phyloP scores from a whole-genome alignment of 2,113 vertebrate species.

The Nycticryphes semicollaris region DNA sequence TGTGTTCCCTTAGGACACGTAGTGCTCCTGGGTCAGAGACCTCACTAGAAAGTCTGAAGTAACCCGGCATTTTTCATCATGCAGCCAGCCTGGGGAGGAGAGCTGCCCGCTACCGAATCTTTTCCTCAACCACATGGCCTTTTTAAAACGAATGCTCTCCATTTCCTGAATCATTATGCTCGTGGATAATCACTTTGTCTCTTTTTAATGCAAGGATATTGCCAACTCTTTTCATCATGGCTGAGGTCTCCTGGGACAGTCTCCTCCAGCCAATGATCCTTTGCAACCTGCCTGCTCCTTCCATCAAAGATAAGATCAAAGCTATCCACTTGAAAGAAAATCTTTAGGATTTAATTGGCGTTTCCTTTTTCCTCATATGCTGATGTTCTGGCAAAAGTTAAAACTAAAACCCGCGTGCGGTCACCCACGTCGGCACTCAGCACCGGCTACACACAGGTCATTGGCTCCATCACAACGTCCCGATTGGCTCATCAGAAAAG shows the following conservation, averaged over 20 bases:
- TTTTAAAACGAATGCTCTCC: constrained; percentile 9
- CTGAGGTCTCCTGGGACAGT: background rate
- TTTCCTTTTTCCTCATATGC: background rate
- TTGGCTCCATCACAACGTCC: background rate
- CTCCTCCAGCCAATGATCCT: constrained; percentile 9
- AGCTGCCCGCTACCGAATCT: background rate
- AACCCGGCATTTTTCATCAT: constrained; percentile 2
- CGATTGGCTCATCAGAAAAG: background rate
- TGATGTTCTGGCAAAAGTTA: background rate
- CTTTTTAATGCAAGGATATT: background rate
- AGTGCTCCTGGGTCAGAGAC: background rate
- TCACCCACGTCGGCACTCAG: background rate
- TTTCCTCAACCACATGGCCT: background rate
- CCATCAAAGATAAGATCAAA: constrained; percentile 44
- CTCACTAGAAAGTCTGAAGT: constrained; percentile 9
- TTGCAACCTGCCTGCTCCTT: constrained; percentile 6
- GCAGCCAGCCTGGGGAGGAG: background rate
- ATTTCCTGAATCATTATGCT: background rate
- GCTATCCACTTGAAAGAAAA: constrained; percentile 46
- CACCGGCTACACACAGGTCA: background rate
- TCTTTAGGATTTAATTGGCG: constrained; percentile 29
- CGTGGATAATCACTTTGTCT: constrained; percentile 10
- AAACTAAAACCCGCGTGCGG: background rate
- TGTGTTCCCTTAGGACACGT: background rate
- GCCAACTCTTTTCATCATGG: constrained; percentile 24